A percentile compares a stretch with the other conserved stretches of the same genome.
phyloP scores from a whole-genome alignment of 2,888 invertebrate species.

The Hybos culiciformis region DNA sequence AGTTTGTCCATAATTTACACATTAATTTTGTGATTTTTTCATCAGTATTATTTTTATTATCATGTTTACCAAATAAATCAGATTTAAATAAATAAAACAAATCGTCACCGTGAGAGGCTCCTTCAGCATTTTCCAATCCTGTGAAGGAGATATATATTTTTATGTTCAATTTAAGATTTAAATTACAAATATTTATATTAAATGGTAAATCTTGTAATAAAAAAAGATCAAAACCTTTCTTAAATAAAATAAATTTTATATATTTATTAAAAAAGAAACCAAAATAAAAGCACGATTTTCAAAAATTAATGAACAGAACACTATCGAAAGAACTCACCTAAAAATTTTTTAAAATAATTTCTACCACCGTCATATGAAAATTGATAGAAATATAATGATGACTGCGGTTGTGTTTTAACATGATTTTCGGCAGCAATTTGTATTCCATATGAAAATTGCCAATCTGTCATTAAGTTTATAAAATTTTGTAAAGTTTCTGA shows the following conservation, averaged over 20 bases:
- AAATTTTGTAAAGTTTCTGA: conserved; percentile 32
- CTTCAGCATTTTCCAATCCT: conserved; percentile 32
- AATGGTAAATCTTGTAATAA: too few relatives aligned
- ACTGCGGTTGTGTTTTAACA: conserved; percentile 13
- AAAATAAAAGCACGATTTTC: too few relatives aligned
- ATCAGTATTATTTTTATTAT: conserved; percentile 18
- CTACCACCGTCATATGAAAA: conserved; percentile 40
- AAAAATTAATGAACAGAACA: too few relatives aligned
- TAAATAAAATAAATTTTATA: too few relatives aligned
- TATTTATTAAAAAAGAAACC: too few relatives aligned
- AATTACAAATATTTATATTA: too few relatives aligned
- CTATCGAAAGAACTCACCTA: too few relatives aligned
- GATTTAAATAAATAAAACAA: conserved; percentile 35
- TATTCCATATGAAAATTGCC: conserved; percentile 13
- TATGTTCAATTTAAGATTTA: too few relatives aligned
- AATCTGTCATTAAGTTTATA: conserved; percentile 37
- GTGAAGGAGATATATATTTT: too few relatives aligned
- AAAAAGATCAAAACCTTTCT: too few relatives aligned
- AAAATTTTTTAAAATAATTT: conserved; percentile 38
- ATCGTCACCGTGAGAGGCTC: conserved; percentile 44
- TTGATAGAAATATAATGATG: conserved; percentile 40
- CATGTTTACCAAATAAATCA: conserved; percentile 2
- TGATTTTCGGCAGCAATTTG: conserved; percentile 12
- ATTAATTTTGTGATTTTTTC: conserved; percentile 34
- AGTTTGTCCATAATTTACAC: conserved; percentile 48